phyloP scores from a whole-genome alignment of 2,113 vertebrate species.

The Thinocorus orbignyianus region DNA sequence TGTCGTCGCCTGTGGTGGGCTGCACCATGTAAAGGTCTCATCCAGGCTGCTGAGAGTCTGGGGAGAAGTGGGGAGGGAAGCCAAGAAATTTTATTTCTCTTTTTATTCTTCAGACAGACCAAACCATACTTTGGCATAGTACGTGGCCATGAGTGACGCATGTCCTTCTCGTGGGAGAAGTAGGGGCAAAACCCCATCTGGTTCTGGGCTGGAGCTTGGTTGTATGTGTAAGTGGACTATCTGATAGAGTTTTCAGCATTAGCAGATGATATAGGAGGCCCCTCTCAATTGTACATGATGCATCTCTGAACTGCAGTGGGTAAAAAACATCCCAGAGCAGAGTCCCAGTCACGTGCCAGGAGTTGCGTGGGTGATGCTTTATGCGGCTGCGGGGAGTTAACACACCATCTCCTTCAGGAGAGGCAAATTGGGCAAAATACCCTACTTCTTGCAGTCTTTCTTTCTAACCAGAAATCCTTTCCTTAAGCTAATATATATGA shows the following conservation, averaged over 20 bases:
- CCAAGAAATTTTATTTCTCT: neutral
- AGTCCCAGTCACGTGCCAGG: neutral
- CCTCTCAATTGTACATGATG: rapidly evolving
- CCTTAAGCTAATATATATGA: neutral
- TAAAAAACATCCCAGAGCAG: neutral
- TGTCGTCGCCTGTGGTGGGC: neutral
- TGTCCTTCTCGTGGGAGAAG: neutral
- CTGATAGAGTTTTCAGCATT: rapidly evolving
- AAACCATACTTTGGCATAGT: neutral
- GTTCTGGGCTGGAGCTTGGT: neutral
- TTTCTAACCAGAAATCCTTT: neutral
- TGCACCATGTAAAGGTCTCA: neutral
- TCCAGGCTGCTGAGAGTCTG: neutral
- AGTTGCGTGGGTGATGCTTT: neutral
- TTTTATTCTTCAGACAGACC: neutral
- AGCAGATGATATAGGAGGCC: neutral
- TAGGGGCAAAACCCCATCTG: neutral
- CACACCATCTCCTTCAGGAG: neutral
- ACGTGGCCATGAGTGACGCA: rapidly evolving
- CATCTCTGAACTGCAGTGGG: neutral
- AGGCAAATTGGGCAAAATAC: rapidly evolving
- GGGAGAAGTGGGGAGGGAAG: neutral
- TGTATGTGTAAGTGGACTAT: neutral
- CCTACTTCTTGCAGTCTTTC: neutral
- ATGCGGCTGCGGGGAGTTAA: rapidly evolving